Percentiles rank a stretch among this genome's conserved stretches.
Conservation (phyloP, 2,797 vertebrate species). For the Sorex maritimensis region DNA sequence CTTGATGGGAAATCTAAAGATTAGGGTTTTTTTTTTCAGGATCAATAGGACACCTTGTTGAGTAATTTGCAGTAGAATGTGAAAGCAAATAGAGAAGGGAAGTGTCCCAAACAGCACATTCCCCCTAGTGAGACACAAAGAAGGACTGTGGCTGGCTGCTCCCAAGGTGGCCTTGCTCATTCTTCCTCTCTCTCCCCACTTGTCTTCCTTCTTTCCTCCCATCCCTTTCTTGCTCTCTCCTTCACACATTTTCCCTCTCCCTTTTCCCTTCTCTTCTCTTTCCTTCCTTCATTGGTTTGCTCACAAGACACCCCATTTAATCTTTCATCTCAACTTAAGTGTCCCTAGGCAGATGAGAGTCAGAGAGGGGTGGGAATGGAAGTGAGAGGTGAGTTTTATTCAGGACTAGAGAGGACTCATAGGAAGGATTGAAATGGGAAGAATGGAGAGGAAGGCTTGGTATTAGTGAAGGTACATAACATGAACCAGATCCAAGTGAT, state of each 20-base stretch:
- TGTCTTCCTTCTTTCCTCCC: too few species aligned
- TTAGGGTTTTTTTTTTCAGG: constrained; percentile 48
- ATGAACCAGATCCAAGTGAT: constrained; percentile 87
- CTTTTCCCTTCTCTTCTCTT: neutral
- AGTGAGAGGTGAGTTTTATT: constrained; percentile 75
- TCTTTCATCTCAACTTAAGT: neutral
- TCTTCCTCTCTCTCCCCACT: neutral
- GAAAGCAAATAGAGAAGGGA: constrained; percentile 77
- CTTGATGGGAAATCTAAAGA: constrained; percentile 73
- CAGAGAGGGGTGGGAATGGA: constrained; percentile 39
- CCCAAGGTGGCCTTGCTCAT: constrained; percentile 35
- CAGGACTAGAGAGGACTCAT: constrained; percentile 15
- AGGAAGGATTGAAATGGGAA: constrained; percentile 33
- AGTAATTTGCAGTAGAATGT: constrained; percentile 81
- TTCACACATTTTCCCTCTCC: too few species aligned
- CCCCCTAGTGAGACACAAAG: constrained; percentile 7
- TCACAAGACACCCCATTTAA: neutral
- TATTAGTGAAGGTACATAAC: constrained; percentile 86
- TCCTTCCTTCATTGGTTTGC: constrained; percentile 45
- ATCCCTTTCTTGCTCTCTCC: too few species aligned
- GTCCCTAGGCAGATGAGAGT: constrained; percentile 53
- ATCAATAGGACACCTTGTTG: constrained; percentile 79
- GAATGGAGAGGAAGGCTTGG: constrained; percentile 74
- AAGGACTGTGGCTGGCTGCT: neutral
- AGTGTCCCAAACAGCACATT: constrained; percentile 39